These are phyloP conservation scores for Spodoptera littoralis DNA, from an alignment of 2,888 invertebrate species.

Conservation along the genomic window DNA sequence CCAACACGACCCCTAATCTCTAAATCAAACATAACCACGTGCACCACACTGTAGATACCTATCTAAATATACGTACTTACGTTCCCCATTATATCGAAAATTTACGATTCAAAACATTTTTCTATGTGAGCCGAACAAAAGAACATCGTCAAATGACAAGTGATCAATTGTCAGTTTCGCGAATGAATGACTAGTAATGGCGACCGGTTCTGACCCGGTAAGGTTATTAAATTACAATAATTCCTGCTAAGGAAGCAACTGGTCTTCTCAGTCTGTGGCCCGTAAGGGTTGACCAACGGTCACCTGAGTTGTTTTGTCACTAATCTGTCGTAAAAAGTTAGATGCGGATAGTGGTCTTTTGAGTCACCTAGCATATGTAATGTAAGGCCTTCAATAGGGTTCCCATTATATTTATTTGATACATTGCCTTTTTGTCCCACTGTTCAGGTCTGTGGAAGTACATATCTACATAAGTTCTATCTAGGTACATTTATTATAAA, in stretches of 20 bases:
- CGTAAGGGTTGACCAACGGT: conserved; percentile 54
- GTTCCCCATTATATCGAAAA: conserved; percentile 54
- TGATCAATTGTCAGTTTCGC: conserved; percentile 83
- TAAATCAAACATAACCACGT: conserved; percentile 68
- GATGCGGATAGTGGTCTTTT: conserved; percentile 25
- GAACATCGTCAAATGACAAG: conserved; percentile 78
- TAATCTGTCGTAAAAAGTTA: conserved; percentile 43
- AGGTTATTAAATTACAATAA: conserved; percentile 87
- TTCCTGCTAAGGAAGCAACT: conserved; percentile 64
- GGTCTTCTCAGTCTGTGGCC: conserved; percentile 46
- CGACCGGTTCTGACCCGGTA: conserved; percentile 63
- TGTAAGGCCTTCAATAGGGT: conserved; percentile 21
- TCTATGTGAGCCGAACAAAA: conserved; percentile 60
- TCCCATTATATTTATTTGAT: conserved; percentile 22
- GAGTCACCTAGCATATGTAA: conserved; percentile 26
- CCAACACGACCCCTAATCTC: conserved; percentile 59
- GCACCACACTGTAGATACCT: conserved; percentile 65
- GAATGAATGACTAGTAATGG: conserved; percentile 75
- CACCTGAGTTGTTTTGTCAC: conserved; percentile 34
- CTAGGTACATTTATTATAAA: too few species aligned
- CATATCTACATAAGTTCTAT: background rate
- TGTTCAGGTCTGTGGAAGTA: conserved; percentile 13
- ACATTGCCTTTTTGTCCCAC: conserved; percentile 13
- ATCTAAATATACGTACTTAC: conserved; percentile 65
- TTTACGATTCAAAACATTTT: conserved; percentile 75